phyloP scores from a whole-genome alignment of 2,113 vertebrate species.

The Thymallus thymallus region DNA sequence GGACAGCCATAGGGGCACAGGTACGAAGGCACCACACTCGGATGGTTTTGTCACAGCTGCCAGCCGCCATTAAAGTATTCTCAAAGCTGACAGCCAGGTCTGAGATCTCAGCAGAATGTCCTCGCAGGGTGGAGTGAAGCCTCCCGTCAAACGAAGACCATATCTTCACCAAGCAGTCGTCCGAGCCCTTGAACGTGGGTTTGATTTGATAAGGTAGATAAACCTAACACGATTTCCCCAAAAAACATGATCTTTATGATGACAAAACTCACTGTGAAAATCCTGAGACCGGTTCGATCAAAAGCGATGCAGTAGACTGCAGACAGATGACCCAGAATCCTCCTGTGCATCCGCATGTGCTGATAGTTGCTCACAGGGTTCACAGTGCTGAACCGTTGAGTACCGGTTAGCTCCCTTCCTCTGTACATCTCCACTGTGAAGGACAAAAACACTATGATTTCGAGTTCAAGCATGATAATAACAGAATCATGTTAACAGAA shows the following conservation, averaged over 20 bases:
- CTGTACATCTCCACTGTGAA: slow-evolving; percentile 84
- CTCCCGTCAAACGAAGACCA: slow-evolving; percentile 96
- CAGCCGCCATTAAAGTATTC: slow-evolving; percentile 94
- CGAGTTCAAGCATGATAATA: background rate
- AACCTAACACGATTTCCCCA: background rate
- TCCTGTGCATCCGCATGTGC: slow-evolving; percentile 89
- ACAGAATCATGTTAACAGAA: background rate
- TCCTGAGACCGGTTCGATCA: slow-evolving; percentile 93
- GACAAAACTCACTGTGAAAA: slow-evolving; percentile 90
- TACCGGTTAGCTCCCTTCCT: slow-evolving; percentile 88
- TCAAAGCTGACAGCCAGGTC: slow-evolving; percentile 97
- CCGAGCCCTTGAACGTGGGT: slow-evolving; percentile 83
- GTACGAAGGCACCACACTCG: slow-evolving; percentile 96
- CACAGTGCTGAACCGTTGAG: slow-evolving; percentile 81
- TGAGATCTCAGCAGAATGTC: slow-evolving; percentile 96
- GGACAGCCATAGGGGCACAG: slow-evolving; percentile 92
- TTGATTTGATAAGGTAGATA: background rate
- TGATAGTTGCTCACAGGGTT: slow-evolving; percentile 92
- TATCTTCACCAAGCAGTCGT: slow-evolving; percentile 97
- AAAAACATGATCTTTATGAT: background rate
- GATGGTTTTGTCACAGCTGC: slow-evolving; percentile 97
- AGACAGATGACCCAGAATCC: slow-evolving; percentile 96
- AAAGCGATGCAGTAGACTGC: slow-evolving; percentile 98
- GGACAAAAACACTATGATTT: slow-evolving; percentile 10
- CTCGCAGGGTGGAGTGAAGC: slow-evolving; percentile 88